Conservation (phyloP, 2,888 invertebrate genomes). For the Neria commutata region DNA sequence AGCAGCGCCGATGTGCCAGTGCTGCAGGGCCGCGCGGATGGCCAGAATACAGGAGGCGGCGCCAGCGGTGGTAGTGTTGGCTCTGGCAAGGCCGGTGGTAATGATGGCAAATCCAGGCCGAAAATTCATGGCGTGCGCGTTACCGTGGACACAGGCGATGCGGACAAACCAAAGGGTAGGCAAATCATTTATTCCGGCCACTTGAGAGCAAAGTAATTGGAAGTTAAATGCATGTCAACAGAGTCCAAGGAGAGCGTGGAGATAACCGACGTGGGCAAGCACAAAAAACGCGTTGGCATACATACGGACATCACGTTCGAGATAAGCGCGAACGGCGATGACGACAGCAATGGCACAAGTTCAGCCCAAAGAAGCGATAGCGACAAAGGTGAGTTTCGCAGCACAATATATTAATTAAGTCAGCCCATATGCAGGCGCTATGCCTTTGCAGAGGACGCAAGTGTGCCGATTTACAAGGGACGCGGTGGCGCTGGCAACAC, state of each 20-base stretch:
- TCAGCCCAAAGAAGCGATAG: constrained; percentile 50
- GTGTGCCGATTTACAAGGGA: constrained; percentile 60
- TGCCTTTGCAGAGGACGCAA: constrained; percentile 54
- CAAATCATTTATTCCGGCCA: constrained; percentile 29
- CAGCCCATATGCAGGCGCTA: not conserved
- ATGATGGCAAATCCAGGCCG: constrained; percentile 49
- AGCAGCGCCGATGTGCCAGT: constrained; percentile 44
- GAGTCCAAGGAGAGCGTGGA: constrained; percentile 61
- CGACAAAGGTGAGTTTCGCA: constrained; percentile 48
- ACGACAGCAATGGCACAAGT: constrained; percentile 54
- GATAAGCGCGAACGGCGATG: constrained; percentile 53
- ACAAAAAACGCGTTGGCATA: constrained; percentile 60
- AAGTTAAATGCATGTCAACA: constrained; percentile 29
- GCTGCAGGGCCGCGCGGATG: constrained; percentile 21
- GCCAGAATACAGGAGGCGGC: constrained; percentile 5
- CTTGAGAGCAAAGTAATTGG: not conserved
- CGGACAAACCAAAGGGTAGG: constrained; percentile 57
- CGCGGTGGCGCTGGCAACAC: constrained; percentile 42
- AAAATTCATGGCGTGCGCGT: constrained; percentile 62
- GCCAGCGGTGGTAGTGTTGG: constrained; percentile 16
- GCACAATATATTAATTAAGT: not conserved
- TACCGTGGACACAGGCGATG: constrained; percentile 61
- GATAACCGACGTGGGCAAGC: constrained; percentile 57
- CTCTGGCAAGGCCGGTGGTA: constrained; percentile 22
- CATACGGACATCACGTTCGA: constrained; percentile 63